Conservation (phyloP, 2,888 invertebrate species). For the Therioaphis trifolii region DNA sequence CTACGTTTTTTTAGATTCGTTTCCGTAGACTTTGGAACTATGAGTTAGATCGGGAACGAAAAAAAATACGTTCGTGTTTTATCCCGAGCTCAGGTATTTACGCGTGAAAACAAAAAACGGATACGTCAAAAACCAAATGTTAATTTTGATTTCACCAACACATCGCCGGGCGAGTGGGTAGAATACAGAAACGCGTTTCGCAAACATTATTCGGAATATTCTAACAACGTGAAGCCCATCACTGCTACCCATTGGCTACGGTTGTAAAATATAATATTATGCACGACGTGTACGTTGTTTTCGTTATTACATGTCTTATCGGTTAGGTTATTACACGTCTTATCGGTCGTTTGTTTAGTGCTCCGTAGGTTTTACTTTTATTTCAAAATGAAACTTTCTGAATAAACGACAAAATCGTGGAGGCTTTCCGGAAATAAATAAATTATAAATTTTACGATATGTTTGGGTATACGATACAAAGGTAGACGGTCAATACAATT, state of each 20-base stretch:
- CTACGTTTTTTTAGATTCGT: no score
- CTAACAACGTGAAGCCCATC: not conserved
- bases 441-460: no score
- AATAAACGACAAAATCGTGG: not conserved
- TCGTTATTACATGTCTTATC: not conserved
- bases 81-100: not conserved
- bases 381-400: not conserved
- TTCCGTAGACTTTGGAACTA: no score
- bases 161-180: not conserved
- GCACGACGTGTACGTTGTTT: not conserved
- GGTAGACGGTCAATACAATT: no score
- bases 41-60: not conserved
- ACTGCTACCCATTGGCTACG: no score
- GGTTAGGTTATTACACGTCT: not conserved
- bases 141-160: not conserved
- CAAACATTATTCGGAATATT: not conserved
- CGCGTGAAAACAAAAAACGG: not conserved
- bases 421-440: no score
- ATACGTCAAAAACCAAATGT: no score
- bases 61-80: not conserved
- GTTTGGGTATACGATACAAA: no score
- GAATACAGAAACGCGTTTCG: slow-evolving; percentile 5
- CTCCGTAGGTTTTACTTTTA: not conserved
- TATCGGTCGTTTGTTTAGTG: no score
- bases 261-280: not conserved